Base-by-base conservation (phyloP, 2,888 invertebrate genomes). In the Rapana venosa region DNA sequence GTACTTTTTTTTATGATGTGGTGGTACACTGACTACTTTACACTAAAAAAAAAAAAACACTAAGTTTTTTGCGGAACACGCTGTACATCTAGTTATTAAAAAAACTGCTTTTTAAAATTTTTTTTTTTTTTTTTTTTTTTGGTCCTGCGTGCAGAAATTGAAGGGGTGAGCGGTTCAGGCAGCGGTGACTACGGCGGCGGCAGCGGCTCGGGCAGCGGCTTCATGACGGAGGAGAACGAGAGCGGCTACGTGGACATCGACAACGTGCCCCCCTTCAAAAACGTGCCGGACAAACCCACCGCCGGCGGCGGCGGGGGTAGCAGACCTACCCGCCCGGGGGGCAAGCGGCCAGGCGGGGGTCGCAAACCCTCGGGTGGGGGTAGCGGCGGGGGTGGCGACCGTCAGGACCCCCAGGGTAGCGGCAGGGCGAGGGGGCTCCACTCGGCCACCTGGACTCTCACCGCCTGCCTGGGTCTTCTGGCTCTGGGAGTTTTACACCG, bases 161-260 rank as follows among this genome's bases (percentile, higher is more conserved):
- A 92, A 20, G 92, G 90, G 17, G 87, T 87, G 26, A 91, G 91
- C 81, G 92, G 91, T 56, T 90, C 90, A 35, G 91, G 90, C 26
- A 92, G 92, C 84, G 92, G 92, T 36, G 90, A 88, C 32, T 88
- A 79, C 32, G 89, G 88, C 13, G 89, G 87, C 61, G 91, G 92
- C 61, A 94, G 93, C 90, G 94, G 94, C 0, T 93, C 93, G 70
- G 94, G 94, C 20, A 92, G 92, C 0, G 94, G 93, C 22, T 79
- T 87, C 32, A 88, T 87, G 47, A 86, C 87, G 8, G 91, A 91
- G 70, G 93, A 93, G 15, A 92, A 92, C 0, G 92, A 92, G 32
- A 81, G 87, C 6, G 89, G 86, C 32, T 74, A 83, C 35, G 88
- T 90, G 5, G 84, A 91, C 88, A 90, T 87, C 70, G 90, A 91